phyloP scores from a whole-genome alignment of 2,113 vertebrate species.

The Percopsis transmontana region DNA sequence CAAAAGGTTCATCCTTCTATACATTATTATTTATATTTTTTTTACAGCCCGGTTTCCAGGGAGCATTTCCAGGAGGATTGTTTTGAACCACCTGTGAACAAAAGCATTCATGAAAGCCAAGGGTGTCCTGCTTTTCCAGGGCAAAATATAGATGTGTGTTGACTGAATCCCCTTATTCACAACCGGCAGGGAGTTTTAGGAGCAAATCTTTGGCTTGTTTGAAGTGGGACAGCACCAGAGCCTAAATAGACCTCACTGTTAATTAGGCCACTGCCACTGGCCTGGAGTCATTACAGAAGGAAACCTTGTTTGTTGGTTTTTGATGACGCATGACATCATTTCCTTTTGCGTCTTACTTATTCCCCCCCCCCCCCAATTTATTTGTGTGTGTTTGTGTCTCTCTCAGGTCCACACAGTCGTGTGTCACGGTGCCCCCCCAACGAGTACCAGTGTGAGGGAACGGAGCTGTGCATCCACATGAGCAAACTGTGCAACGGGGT shows the following conservation, averaged over 20 bases:
- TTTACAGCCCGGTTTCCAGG: no score
- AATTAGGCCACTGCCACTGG: not conserved
- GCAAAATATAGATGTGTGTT: not conserved
- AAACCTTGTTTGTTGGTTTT: not conserved
- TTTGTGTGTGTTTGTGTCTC: conserved; percentile 22
- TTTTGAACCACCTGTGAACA: no score
- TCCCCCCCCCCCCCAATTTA: not conserved
- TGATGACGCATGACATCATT: no score
- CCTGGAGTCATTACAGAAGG: not conserved
- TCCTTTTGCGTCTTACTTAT: not conserved
- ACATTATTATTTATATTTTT: no score
- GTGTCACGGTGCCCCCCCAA: conserved; percentile 89
- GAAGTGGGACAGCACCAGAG: not conserved
- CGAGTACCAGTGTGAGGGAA: conserved; percentile 92
- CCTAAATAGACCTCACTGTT: not conserved
- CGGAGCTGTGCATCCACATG: conserved; percentile 92
- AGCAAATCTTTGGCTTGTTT: not conserved
- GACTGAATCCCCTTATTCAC: not conserved
- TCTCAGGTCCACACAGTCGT: conserved; percentile 90
- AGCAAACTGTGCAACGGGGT: conserved; percentile 89
- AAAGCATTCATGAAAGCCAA: not conserved
- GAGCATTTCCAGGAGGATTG: no score
- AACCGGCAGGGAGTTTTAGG: not conserved
- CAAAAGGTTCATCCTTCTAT: no score
- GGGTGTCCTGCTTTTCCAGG: not conserved